phyloP scores from a whole-genome alignment of 2,888 invertebrate species.

The Lordiphosa fenestrarum region DNA sequence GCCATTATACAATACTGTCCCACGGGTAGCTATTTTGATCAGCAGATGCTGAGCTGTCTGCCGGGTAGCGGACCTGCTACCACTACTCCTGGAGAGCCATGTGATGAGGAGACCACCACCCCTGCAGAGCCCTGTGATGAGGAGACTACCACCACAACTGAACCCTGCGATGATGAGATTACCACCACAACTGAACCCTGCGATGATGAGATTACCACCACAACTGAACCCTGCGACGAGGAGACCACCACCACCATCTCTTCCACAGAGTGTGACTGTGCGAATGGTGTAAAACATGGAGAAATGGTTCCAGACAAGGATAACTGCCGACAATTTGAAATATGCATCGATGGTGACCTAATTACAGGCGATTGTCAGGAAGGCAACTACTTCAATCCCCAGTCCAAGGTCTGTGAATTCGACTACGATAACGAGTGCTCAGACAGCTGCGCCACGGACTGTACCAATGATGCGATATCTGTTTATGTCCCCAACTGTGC shows the following conservation, averaged over 20 bases:
- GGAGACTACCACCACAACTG: constrained; percentile 3
- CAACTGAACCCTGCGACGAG: constrained; percentile 10
- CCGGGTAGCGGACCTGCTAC: constrained; percentile 53
- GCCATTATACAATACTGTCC: constrained; percentile 37
- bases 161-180: constrained; percentile 13
- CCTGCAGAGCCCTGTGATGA: constrained; percentile 6
- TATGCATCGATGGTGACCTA: constrained; percentile 58
- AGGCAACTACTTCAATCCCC: constrained; percentile 59
- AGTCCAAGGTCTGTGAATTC: neutral
- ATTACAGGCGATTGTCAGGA: constrained; percentile 50
- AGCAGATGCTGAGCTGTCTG: constrained; percentile 17
- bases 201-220: constrained; percentile 13
- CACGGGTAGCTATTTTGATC: constrained; percentile 45
- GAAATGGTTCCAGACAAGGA: constrained; percentile 43
- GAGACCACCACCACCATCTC: constrained; percentile 26
- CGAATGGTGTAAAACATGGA: constrained; percentile 45
- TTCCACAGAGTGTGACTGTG: constrained; percentile 43
- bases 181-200: constrained; percentile 12
- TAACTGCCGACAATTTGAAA: constrained; percentile 57
- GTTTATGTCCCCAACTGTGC: constrained; percentile 27
- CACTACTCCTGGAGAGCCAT: constrained; percentile 12
- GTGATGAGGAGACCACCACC: constrained; percentile 8
- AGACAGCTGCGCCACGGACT: constrained; percentile 27
- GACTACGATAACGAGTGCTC: constrained; percentile 40
- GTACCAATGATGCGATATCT: constrained; percentile 6